Evolutionary conservation across 35 echinoderm and acorn worm genomes (phyloP).

Genomic region (Ophiothrix spiculata): DNA sequence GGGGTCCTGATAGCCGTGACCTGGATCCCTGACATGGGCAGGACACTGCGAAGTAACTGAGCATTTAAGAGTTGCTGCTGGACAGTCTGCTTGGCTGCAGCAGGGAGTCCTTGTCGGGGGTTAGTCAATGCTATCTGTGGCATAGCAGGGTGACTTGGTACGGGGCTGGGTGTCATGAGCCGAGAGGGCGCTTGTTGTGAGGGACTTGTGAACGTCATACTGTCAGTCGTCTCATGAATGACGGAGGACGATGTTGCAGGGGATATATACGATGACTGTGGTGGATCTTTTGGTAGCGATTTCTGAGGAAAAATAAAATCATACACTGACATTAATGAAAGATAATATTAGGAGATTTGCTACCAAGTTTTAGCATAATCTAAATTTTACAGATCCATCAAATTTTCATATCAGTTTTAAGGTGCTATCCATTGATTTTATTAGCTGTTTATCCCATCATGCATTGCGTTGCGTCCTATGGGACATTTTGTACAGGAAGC

Average conservation of each 20-base stretch:
- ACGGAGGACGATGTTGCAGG: constrained; percentile 39
- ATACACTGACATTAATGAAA: neutral
- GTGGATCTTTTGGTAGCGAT: constrained; percentile 34
- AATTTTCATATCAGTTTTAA: too few species aligned
- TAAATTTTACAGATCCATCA: too few species aligned
- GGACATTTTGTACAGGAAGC: too few species aligned
- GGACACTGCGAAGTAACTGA: neutral
- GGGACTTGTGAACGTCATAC: constrained; percentile 33
- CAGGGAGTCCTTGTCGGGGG: neutral
- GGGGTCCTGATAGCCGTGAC: neutral
- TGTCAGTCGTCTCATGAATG: constrained; percentile 66
- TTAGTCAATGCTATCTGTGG: neutral
- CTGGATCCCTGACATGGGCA: neutral
- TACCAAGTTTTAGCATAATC: too few species aligned
- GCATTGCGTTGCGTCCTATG: too few species aligned
- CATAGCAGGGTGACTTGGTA: neutral
- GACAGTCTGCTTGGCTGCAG: neutral
- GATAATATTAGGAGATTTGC: too few species aligned
- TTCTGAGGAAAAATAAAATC: constrained; percentile 30
- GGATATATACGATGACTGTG: too few species aligned
- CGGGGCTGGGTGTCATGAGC: constrained; percentile 27
- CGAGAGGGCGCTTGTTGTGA: constrained; percentile 6
- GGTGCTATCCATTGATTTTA: too few species aligned
- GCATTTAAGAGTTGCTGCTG: neutral
- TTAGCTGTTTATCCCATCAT: too few species aligned